Conservation (phyloP, 2,797 vertebrate genomes). For the Hylomyscus alleni region DNA sequence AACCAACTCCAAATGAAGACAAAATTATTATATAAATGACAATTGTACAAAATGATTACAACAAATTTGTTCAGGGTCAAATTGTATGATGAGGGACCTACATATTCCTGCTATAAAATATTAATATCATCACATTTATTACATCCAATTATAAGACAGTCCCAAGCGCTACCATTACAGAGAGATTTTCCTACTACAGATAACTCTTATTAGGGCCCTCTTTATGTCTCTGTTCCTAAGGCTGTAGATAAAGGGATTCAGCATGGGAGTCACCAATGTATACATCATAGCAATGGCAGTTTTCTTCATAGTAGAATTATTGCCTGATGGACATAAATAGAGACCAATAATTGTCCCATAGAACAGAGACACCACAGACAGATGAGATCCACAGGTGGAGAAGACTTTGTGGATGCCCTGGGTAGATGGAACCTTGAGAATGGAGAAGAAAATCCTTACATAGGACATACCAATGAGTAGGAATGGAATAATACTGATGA, state of each 20-base stretch:
- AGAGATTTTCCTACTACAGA: neutral
- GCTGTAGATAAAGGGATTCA: neutral
- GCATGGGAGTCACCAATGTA: neutral
- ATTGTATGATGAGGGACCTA: too few species aligned
- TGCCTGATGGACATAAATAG: neutral
- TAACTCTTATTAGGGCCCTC: neutral
- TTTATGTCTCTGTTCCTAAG: neutral
- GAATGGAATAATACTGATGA: constrained; percentile 70
- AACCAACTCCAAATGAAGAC: too few species aligned
- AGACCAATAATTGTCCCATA: neutral
- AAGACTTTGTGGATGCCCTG: neutral
- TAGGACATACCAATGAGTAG: constrained; percentile 74
- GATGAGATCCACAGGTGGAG: neutral
- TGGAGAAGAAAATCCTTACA: constrained; percentile 54
- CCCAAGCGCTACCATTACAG: neutral
- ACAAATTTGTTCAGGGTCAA: neutral
- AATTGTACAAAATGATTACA: neutral
- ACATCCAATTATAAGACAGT: neutral
- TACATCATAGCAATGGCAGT: neutral
- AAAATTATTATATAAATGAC: too few species aligned
- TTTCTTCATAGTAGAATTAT: neutral
- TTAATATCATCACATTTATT: neutral
- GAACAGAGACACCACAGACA: neutral
- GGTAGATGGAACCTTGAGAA: neutral
- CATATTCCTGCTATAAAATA: neutral